Base-by-base conservation (phyloP, 2,113 vertebrate species). In the Laticauda colubrina region DNA sequence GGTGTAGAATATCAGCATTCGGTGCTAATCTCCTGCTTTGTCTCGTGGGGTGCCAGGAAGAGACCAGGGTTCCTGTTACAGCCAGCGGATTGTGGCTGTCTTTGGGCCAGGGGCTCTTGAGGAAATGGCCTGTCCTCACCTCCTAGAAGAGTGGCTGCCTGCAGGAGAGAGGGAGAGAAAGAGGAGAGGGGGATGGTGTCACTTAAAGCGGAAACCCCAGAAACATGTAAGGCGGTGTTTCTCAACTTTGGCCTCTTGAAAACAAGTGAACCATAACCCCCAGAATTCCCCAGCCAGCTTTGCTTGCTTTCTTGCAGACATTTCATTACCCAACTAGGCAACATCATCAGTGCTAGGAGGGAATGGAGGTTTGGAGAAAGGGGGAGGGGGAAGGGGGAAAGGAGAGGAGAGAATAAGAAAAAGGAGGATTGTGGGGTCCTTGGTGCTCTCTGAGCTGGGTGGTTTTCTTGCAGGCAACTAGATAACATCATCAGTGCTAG, bases 111-210 rank as follows among this genome's bases (percentile, higher is more conserved):
- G 93, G 96, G 94, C 94, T 59, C 94, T 54, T 4, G 92, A 91
- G 96, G 96, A 97, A 93, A 95, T 96, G 87, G 91, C 93, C 96
- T 94, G 69, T 97, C 96, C 94, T 99, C 98, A 99, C 97, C 98
- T 99, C 98, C 98, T 98, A 96, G 97, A 96, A 57, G 97, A 98
- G 89, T 98, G 98, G 95, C 96, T 97, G 97, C 98, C 99, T 99
- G 97, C 90, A 96, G 95, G 93, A 96, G 94, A 95, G 55, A 5
- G 43, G 9, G 18, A 2, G 85, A 94, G 87, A 92, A 64, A 15
- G 45, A 56, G 5, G 3, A 87, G 95, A 81, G 93, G 96, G 12
- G 88, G 3, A 48, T 7, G 93, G 59, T 29, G 91, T 93, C 90
- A 92, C 59, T 21, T 57, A 26, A 64, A 59, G 88, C 0, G 0